Base-by-base conservation (phyloP, 2,888 invertebrate species). In the Sialis lutaria region DNA sequence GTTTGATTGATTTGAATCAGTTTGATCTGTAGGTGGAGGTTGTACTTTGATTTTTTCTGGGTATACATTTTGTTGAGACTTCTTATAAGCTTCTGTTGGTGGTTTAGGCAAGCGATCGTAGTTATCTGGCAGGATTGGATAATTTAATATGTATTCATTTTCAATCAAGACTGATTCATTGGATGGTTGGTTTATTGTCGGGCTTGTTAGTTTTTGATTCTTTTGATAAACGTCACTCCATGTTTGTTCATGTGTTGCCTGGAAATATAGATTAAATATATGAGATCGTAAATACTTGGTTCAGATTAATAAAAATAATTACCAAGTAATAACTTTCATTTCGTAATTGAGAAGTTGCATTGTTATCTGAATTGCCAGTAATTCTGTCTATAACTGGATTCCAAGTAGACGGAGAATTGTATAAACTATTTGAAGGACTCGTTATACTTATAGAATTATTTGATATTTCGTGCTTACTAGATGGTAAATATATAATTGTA, bases 311-410 rank as follows among this genome's bases (percentile, higher is more conserved):
- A 33, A 12, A 45, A 31, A 31, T 52, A 60, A 59, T 80, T 56
- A 88, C 89, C 72, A 87, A 79, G 58, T 88, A 91, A 60, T 93
- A 93, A 59, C 92, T 93, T 62, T 93, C 91, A 59, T 92, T 93
- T 49, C 91, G 73, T 49, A 91, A 61, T 48, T 65, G 68, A 6
- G 55, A 53, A 39, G 57, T 57, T 50, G 55, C 61, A 47, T 62
- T 63, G 57, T 70, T 74, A 58, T 71, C 71, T 58, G 67, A 68
- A 55, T 77, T 75, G 51, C 82, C 82, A 44, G 88, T 89, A 58
- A 92, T 68, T 59, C 90, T 70, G 60, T 92, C 91, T 58, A 92
- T 77, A 50, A 91, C 89, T 51, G 91, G 89, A 65, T 92, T 91
- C 80, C 82, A 81, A 22, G 22, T 22, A 0, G 79, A 78, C 47